Percentiles rank a stretch among this genome's conserved stretches.
Evolutionary conservation across 2,888 invertebrate genomes (phyloP).

Genomic region (Polyploca ridens): DNA sequence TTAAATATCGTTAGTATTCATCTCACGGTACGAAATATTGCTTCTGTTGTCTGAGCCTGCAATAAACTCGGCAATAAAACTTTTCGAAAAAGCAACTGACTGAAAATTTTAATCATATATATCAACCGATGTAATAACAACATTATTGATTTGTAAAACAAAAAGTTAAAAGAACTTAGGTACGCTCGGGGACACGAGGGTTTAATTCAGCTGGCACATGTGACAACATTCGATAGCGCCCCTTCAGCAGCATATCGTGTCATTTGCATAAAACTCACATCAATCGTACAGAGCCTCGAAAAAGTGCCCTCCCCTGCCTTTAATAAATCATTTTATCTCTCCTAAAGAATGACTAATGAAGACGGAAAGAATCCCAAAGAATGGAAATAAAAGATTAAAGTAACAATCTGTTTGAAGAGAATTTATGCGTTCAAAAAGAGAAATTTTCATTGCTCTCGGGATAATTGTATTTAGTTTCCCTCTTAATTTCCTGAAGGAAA

Average conservation of each 20-base stretch:
- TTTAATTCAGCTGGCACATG: slow-evolving; percentile 14
- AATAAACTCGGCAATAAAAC: too few species aligned
- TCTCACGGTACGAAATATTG: too few species aligned
- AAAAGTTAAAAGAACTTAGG: background rate
- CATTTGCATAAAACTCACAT: slow-evolving; percentile 60
- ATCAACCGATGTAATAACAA: background rate
- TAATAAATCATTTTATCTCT: slow-evolving; percentile 76
- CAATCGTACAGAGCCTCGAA: slow-evolving; percentile 39
- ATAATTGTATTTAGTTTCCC: slow-evolving; percentile 30
- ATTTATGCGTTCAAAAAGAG: slow-evolving; percentile 39
- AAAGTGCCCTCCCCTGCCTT: slow-evolving; percentile 45
- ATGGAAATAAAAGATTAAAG: slow-evolving; percentile 67
- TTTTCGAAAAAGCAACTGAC: too few species aligned
- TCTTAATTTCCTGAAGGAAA: slow-evolving; percentile 19
- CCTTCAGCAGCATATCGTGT: slow-evolving; percentile 28
- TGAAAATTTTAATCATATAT: too few species aligned
- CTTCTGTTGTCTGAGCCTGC: too few species aligned
- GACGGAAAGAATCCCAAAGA: slow-evolving; percentile 54
- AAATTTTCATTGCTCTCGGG: slow-evolving; percentile 23
- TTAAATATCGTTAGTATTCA: too few species aligned
- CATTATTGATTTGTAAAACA: background rate
- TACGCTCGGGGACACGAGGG: background rate
- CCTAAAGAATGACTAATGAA: slow-evolving; percentile 73
- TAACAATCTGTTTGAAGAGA: slow-evolving; percentile 58
- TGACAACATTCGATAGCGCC: slow-evolving; percentile 32